Conservation (phyloP, 2,888 invertebrate species). For the Agriopis leucophaearia region DNA sequence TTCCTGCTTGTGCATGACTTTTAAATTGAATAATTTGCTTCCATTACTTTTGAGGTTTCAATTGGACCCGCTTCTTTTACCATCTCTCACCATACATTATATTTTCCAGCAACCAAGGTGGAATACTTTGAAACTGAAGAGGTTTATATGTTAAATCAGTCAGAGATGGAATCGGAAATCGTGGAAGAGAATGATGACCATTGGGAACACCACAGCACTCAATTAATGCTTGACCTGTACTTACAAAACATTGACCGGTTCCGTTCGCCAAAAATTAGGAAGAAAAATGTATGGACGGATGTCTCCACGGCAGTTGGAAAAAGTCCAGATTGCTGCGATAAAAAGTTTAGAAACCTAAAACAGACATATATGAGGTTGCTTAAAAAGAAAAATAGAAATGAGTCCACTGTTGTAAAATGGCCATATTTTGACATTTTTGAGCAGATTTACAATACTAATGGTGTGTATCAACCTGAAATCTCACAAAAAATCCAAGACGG, state of each 20-base stretch:
- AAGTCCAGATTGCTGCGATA: constrained; percentile 76
- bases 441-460: constrained; percentile 73
- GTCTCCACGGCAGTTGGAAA: constrained; percentile 72
- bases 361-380: constrained; percentile 76
- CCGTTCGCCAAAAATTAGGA: constrained; percentile 77
- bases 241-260: constrained; percentile 76
- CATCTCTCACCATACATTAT: neutral
- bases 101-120: constrained; percentile 64
- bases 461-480: constrained; percentile 76
- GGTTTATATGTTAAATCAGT: constrained; percentile 67
- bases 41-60: constrained; percentile 20
- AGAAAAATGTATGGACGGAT: constrained; percentile 79
- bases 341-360: constrained; percentile 80
- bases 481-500: constrained; percentile 73
- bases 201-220: constrained; percentile 73
- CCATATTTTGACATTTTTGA: constrained; percentile 79
- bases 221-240: constrained; percentile 69
- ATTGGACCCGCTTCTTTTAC: neutral
- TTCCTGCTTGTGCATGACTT: constrained; percentile 4
- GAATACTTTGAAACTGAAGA: constrained; percentile 69
- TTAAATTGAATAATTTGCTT: constrained; percentile 23
- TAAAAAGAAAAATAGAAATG: constrained; percentile 70
- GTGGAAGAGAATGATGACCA: constrained; percentile 74
- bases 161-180: constrained; percentile 66
- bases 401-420: constrained; percentile 72